These are phyloP conservation scores for Pteria penguin DNA, from an alignment of 2,888 invertebrate genomes.

Conservation along the genomic window DNA sequence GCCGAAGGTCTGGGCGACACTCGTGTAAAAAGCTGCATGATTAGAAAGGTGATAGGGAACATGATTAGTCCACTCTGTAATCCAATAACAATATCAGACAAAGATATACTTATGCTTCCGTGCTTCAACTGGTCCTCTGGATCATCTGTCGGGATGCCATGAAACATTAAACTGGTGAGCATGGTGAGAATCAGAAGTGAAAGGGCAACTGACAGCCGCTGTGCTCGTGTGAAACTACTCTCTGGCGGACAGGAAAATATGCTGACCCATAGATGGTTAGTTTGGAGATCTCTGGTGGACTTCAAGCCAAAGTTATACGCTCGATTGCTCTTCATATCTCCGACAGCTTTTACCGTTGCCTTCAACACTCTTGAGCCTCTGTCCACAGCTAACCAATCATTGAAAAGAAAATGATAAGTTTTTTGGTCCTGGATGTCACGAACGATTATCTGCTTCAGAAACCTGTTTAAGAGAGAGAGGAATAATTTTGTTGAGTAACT, in stretches of 20 bases:
- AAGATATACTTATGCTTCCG: slow-evolving; percentile 52
- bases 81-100: slow-evolving; percentile 63
- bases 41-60: slow-evolving; percentile 66
- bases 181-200: slow-evolving; percentile 71
- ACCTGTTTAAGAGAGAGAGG: slow-evolving; percentile 36
- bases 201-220: slow-evolving; percentile 75
- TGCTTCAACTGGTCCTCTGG: slow-evolving; percentile 57
- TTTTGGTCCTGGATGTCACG: slow-evolving; percentile 64
- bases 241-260: slow-evolving; percentile 71
- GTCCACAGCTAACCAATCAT: slow-evolving; percentile 70
- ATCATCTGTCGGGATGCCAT: slow-evolving; percentile 67
- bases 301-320: slow-evolving; percentile 61
- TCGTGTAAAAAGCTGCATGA: slow-evolving; percentile 64
- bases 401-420: slow-evolving; percentile 67
- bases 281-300: slow-evolving; percentile 63
- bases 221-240: slow-evolving; percentile 73
- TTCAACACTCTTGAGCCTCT: slow-evolving; percentile 51
- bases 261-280: slow-evolving; percentile 77
- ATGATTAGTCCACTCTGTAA: slow-evolving; percentile 66
- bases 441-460: slow-evolving; percentile 64
- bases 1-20: slow-evolving; percentile 45
- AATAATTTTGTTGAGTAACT: too few species aligned
- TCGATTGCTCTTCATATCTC: slow-evolving; percentile 41
- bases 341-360: slow-evolving; percentile 51
- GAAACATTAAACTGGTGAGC: slow-evolving; percentile 76